Evolutionary conservation across 2,797 vertebrate genomes (phyloP), one percentile per base, ranked within the genome.

Genomic region (Erpetoichthys calabaricus): DNA sequence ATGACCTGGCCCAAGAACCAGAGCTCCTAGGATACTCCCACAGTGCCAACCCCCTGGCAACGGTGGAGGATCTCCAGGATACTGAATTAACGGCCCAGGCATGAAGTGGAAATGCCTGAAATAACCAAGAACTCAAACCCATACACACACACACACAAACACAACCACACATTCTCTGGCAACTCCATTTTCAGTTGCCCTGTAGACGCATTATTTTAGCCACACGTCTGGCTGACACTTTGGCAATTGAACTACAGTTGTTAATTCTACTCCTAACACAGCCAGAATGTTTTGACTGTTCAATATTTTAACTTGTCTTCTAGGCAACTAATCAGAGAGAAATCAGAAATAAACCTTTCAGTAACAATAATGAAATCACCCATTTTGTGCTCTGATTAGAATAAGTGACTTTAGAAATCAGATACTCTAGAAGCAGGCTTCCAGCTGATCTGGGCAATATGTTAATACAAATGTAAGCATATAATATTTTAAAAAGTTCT

Each of bases 1-100:
- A 8, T 43, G 41, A 47, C 8, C 52, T 51, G 57, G 57, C 5
- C 6, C 45, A 41, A 25, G 46, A 8, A 5, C 43, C 45, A 7
- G 49, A 10, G 44, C 42, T 53, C 56, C 45, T 58, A 44, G 57
- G 25, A 54, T 54, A 42, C 53, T 53, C 44, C 41, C 7, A 43
- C 45, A 49, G 43, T 8, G 4, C 5, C 6, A 44, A 43, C 45
- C 56, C 42, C 47, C 57, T 45, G 41, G 51, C 10, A 62, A 45
- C 10, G 6, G 43, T 43, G 8, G 49, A 45, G 56, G 47, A 58
- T 58, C 44, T 51, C 49, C 43, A n/a, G 9, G 43, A 7, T 44
- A 44, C 42, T 44, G 57, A 57, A 53, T 54, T 58, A 55, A 6
- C 3, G 4, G n/a, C 43, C 53, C 7, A 8, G 44, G 53, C 44